Evolutionary conservation across 2,888 invertebrate species (phyloP), one percentile per base, ranked within the genome.

Genomic region (Notodonta ziczac): DNA sequence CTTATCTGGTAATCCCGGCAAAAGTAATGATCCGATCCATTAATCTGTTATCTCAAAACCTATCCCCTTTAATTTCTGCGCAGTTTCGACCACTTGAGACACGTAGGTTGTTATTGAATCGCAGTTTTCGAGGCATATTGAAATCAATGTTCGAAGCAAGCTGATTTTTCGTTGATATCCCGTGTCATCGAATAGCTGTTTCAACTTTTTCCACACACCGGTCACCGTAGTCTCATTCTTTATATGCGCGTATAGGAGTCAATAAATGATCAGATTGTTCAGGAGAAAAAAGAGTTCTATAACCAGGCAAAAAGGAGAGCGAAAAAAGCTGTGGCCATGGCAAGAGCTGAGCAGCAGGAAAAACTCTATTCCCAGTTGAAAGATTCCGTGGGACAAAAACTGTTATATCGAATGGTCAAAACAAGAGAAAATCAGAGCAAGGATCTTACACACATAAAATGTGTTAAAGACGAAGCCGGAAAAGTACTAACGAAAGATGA

Each of bases 1-100:
- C n/a, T 54, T 56, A n/a, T 61, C 59, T 40, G 58, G 35, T 12
- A 61, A 56, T 39, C 58, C 60, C 52, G 63, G 60, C 57, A 58
- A 59, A 35, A 60, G 39, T 35, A 63, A 57, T 12, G 58, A 63
- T 56, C 60, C 60, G n/a, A 60, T 60, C 56, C 57, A 64, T 48
- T 61, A 48, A 16, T 64, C 61, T 53, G 10, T 56, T 12, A 58
- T 58, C 39, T 58, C 40, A 39, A 61, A 64, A 16, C 61, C 61
- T 52, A 57, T 61, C 7, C 58, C 48, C 48, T 40, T 60, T 16
- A 61, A 65, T 51, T 50, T 52, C 7, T 62, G 59, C 12, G 58
- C 59, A 5, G 60, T 65, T n/a, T 65, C 59, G 3, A 65, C 60
- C 12, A 65, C 40, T 60, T 64, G 61, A 24, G 59, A 53, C 32